A percentile compares a stretch with the other conserved stretches of the same genome.
These are phyloP conservation scores for Brachionus calyciflorus DNA, from an alignment of 1,140 invertebrate genomes.

Conservation along the genomic window DNA sequence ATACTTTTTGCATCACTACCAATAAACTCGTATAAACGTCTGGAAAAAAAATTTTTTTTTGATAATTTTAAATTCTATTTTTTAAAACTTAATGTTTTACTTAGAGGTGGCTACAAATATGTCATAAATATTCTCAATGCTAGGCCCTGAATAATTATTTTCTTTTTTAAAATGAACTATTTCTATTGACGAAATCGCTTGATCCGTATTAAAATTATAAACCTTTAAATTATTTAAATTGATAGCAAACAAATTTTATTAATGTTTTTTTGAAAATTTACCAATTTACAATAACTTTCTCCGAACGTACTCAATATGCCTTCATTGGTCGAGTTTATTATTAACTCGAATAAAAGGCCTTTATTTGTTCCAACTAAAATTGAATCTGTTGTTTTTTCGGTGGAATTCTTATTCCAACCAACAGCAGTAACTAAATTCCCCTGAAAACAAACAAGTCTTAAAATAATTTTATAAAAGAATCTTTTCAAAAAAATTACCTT, in stretches of 20 bases:
- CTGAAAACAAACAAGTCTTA: slow-evolving; percentile 50
- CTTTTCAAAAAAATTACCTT: slow-evolving; percentile 53
- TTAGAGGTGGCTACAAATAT: slow-evolving; percentile 77
- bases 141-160: slow-evolving; percentile 65
- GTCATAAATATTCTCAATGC: slow-evolving; percentile 67
- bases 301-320: slow-evolving; percentile 73
- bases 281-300: slow-evolving; percentile 83
- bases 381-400: slow-evolving; percentile 68
- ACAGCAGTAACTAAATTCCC: slow-evolving; percentile 84
- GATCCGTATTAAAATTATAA: slow-evolving; percentile 63
- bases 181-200: slow-evolving; percentile 78
- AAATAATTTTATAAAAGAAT: not conserved
- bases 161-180: slow-evolving; percentile 59
- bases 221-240: not conserved
- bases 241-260: not conserved
- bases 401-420: slow-evolving; percentile 76
- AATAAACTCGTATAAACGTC: slow-evolving; percentile 41
- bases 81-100: slow-evolving; percentile 52
- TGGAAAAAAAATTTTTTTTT: not conserved
- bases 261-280: slow-evolving; percentile 56
- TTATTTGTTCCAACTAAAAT: slow-evolving; percentile 84
- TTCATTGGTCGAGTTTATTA: slow-evolving; percentile 74
- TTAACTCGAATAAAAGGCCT: slow-evolving; percentile 83
- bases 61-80: slow-evolving; percentile 71
- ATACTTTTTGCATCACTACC: slow-evolving; percentile 42